phyloP scores from a whole-genome alignment of 2,113 vertebrate species.

The Prolemur simus region DNA sequence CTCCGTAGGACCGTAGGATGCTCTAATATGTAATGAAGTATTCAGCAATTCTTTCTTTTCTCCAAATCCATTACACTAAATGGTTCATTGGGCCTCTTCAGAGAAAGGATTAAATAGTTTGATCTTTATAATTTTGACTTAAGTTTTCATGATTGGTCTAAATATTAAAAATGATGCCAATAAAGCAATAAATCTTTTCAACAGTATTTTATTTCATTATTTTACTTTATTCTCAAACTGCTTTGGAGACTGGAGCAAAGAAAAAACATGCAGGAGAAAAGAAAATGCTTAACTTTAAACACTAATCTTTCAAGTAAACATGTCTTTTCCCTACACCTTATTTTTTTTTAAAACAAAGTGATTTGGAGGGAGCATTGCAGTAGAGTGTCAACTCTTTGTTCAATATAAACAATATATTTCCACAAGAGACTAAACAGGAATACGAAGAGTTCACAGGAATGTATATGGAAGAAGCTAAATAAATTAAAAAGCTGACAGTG shows the following conservation, averaged over 20 bases:
- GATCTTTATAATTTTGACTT: slow-evolving; percentile 12
- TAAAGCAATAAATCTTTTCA: neutral
- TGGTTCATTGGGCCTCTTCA: neutral
- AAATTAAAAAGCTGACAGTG: slow-evolving; percentile 47
- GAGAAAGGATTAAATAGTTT: neutral
- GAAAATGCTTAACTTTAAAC: slow-evolving; percentile 42
- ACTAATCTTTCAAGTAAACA: slow-evolving; percentile 54
- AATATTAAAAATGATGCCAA: neutral
- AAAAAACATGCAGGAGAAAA: neutral
- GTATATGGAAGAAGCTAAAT: neutral
- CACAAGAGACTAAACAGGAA: neutral
- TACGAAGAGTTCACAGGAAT: slow-evolving; percentile 34
- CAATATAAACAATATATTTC: slow-evolving; percentile 64
- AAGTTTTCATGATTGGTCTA: neutral
- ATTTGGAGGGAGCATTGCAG: slow-evolving; percentile 38
- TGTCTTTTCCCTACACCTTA: slow-evolving; percentile 10
- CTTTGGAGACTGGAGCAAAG: neutral
- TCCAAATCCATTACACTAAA: neutral
- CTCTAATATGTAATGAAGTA: neutral
- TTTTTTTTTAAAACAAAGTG: slow-evolving; percentile 56
- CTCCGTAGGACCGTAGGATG: neutral
- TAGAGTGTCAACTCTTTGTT: slow-evolving; percentile 31
- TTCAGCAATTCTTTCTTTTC: neutral
- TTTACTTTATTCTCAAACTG: neutral
- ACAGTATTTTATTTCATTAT: neutral